phyloP scores from a whole-genome alignment of 2,888 invertebrate species.

The Kuschelorhynchus macadamiae region DNA sequence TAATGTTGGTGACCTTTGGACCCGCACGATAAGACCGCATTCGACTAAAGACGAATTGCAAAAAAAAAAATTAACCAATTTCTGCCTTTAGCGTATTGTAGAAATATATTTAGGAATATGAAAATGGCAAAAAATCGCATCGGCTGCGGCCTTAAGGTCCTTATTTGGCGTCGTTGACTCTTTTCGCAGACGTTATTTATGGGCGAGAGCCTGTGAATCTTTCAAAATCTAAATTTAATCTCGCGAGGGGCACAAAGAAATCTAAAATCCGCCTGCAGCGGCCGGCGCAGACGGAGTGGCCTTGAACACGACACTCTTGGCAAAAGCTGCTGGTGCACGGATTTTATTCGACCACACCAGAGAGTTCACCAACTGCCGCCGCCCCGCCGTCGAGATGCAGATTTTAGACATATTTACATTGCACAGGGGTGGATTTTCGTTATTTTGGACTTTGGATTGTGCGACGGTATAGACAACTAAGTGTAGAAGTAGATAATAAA shows the following conservation, averaged over 20 bases:
- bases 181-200: not conserved
- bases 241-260: slow-evolving; percentile 44
- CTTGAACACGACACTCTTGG: slow-evolving; percentile 51
- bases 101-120: too few species aligned
- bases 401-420: slow-evolving; percentile 5
- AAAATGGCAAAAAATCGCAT: too few species aligned
- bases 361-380: slow-evolving; percentile 48
- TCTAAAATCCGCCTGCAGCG: slow-evolving; percentile 44
- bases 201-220: slow-evolving; percentile 33
- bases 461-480: not conserved
- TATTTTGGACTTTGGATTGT: not conserved
- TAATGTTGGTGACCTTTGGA: too few species aligned
- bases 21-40: too few species aligned
- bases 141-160: too few species aligned
- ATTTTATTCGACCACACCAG: slow-evolving; percentile 48
- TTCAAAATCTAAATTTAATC: slow-evolving; percentile 46
- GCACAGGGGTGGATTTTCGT: not conserved
- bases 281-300: slow-evolving; percentile 43
- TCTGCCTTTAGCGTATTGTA: too few species aligned
- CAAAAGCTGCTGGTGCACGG: slow-evolving; percentile 47
- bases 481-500: too few species aligned
- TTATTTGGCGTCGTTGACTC: not conserved
- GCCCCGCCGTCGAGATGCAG: slow-evolving; percentile 6
- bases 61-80: too few species aligned
- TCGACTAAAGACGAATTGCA: too few species aligned